Evolutionary conservation across 2,888 invertebrate species (phyloP).

Genomic region (Epinotia nisella): DNA sequence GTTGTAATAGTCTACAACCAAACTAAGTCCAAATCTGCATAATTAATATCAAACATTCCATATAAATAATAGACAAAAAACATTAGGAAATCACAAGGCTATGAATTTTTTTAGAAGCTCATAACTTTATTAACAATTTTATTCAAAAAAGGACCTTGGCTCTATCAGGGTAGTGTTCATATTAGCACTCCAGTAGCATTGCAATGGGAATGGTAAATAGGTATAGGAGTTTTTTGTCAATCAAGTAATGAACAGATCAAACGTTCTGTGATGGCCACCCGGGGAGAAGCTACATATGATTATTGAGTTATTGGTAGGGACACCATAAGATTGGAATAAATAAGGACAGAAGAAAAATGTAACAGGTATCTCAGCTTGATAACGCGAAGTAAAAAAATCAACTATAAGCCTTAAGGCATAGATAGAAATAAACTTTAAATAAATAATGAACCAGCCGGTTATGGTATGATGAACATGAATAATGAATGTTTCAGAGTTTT

Average conservation of each 20-base stretch:
- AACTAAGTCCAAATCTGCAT: neutral
- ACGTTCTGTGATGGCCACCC: slow-evolving; percentile 36
- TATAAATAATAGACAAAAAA: slow-evolving; percentile 22
- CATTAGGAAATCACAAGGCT: slow-evolving; percentile 16
- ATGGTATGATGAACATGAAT: too few relatives aligned
- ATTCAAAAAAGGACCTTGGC: neutral
- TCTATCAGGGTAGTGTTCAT: neutral
- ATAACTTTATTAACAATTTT: neutral
- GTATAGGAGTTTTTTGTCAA: slow-evolving; percentile 29
- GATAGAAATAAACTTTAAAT: too few relatives aligned
- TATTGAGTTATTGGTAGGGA: slow-evolving; percentile 35
- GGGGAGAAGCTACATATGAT: slow-evolving; percentile 24
- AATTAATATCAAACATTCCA: slow-evolving; percentile 10
- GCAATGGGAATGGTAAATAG: neutral
- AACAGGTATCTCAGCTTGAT: too few relatives aligned
- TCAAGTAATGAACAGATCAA: slow-evolving; percentile 41
- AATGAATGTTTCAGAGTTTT: too few relatives aligned
- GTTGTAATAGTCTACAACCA: neutral
- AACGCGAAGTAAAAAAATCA: too few relatives aligned
- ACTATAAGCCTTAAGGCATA: too few relatives aligned
- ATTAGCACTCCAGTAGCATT: neutral
- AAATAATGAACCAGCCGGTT: too few relatives aligned
- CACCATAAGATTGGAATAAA: slow-evolving; percentile 5
- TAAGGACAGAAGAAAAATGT: too few relatives aligned
- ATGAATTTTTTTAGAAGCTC: neutral